Evolutionary conservation across 2,113 vertebrate species (phyloP).

Genomic region (Eurypyga helias): DNA sequence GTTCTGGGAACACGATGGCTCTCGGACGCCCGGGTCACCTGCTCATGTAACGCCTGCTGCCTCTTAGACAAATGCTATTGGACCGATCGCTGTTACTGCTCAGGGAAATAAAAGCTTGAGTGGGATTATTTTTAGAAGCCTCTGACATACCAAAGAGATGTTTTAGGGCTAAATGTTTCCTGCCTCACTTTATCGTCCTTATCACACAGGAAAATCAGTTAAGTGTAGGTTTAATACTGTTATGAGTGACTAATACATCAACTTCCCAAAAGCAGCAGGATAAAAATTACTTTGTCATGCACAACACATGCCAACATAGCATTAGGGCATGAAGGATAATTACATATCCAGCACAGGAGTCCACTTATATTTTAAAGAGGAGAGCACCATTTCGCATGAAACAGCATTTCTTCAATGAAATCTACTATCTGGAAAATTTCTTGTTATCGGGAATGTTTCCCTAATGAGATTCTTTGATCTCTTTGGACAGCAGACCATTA

Average conservation of each 20-base stretch:
- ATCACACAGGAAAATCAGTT: not conserved
- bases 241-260: not conserved
- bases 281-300: not conserved
- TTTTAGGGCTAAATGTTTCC: conserved; percentile 38
- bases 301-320: not conserved
- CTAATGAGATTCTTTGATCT: conserved; percentile 38
- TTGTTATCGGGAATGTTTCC: not conserved
- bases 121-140: conserved; percentile 54
- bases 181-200: not conserved
- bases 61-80: not conserved
- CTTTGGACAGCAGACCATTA: conserved; percentile 17
- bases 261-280: not conserved
- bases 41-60: not conserved
- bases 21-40: not conserved
- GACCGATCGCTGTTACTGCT: not conserved
- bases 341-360: not conserved
- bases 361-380: not conserved
- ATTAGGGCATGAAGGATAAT: not conserved
- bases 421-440: not conserved
- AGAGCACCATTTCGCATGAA: conserved; percentile 4
- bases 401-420: conserved; percentile 16
- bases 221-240: conserved; percentile 12
- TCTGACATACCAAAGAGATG: not conserved
- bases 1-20: not conserved
- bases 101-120: not conserved